These are phyloP conservation scores for Ferdinandea cuprea DNA, from an alignment of 2,888 invertebrate genomes.

Conservation along the genomic window DNA sequence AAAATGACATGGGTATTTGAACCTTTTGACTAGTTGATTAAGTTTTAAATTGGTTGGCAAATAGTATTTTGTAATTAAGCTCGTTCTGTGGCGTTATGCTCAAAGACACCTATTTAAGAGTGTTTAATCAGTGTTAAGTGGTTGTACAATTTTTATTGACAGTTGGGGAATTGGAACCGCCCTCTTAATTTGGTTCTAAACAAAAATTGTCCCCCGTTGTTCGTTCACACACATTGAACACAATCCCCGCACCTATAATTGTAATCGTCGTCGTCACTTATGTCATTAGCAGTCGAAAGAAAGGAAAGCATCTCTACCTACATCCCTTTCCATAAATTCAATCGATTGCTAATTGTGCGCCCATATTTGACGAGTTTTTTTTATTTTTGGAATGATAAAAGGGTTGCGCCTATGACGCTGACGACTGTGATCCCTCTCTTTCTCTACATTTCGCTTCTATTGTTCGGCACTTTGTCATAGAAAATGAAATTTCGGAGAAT, in stretches of 20 bases:
- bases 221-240: not conserved
- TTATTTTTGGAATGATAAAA: slow-evolving; percentile 13
- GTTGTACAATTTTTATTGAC: too few species aligned
- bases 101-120: too few species aligned
- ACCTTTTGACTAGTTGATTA: slow-evolving; percentile 58
- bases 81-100: too few species aligned
- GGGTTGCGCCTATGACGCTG: slow-evolving; percentile 41
- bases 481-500: slow-evolving; percentile 51
- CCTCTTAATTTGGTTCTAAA: too few species aligned
- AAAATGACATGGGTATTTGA: slow-evolving; percentile 49
- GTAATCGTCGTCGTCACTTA: slow-evolving; percentile 56
- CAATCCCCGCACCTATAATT: slow-evolving; percentile 23
- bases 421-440: too few species aligned
- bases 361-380: slow-evolving; percentile 21
- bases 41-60: not conserved
- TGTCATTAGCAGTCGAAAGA: slow-evolving; percentile 49
- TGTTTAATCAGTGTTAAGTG: not conserved
- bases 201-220: too few species aligned
- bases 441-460: not conserved
- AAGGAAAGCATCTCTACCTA: slow-evolving; percentile 39
- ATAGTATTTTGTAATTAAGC: not conserved
- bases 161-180: too few species aligned
- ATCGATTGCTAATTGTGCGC: slow-evolving; percentile 49
- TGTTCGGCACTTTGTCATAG: slow-evolving; percentile 47
- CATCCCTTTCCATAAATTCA: slow-evolving; percentile 9